These are phyloP conservation scores for Tipula unca DNA, from an alignment of 2,888 invertebrate genomes.

Conservation along the genomic window DNA sequence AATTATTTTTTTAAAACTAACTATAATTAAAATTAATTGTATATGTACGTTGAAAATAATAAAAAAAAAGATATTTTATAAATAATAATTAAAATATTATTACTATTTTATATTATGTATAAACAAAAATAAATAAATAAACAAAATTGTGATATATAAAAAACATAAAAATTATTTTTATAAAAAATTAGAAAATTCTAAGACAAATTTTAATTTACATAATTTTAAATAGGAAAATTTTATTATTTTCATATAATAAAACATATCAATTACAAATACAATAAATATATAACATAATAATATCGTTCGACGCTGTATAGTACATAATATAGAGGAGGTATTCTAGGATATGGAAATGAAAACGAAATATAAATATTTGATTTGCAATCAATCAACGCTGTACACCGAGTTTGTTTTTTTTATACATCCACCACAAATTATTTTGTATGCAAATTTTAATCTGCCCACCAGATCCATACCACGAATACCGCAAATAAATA, in stretches of 20 bases:
- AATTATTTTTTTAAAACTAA: not conserved
- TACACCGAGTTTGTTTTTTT: not conserved
- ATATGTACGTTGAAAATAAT: not conserved
- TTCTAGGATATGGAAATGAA: not conserved
- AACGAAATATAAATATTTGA: not conserved
- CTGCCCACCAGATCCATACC: not conserved
- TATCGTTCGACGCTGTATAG: not conserved
- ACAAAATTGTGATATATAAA: not conserved
- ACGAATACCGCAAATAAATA: not conserved
- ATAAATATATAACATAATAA: not conserved
- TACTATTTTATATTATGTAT: not conserved
- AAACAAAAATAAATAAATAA: not conserved
- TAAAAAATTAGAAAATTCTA: not conserved
- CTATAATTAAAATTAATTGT: not conserved
- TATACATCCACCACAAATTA: not conserved
- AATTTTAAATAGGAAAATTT: not conserved
- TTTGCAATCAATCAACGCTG: not conserved
- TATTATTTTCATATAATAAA: not conserved
- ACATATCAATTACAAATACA: not conserved
- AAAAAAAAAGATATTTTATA: not conserved
- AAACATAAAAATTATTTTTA: not conserved
- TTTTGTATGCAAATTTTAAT: not conserved
- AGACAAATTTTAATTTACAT: not conserved
- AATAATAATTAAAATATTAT: not conserved
- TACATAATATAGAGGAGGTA: not conserved